Base-by-base conservation (phyloP, 2,113 vertebrate species). In the Henicopernis longicauda region DNA sequence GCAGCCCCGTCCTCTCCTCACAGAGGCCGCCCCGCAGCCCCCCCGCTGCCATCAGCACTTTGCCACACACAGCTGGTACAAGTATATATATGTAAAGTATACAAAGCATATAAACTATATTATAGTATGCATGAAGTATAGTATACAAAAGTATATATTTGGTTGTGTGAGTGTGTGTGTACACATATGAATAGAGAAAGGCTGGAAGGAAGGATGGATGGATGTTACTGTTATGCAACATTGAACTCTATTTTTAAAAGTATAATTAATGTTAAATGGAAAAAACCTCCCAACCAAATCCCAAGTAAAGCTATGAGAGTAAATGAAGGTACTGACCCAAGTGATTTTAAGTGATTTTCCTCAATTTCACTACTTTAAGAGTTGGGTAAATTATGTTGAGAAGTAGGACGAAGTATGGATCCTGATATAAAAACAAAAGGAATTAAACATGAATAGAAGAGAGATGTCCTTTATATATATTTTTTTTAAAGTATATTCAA, bases 1-100 rank as follows among this genome's bases (percentile, higher is more conserved):
- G 16, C 29, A 91, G 26, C 2, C 16, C 16, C 0, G 1, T 16
- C 0, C 5, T 0, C 15, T 21, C 13, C 9, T 27, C 15, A 36
- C 44, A 72, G 22, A 32, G 11, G 19, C 10, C 1, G 0, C 3
- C 16, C 18, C 9, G 45, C n/a, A 20, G 52, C 27, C 3, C 52
- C 52, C 52, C 27, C 7, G 13, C 23, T 8, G 49, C 49, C 23
- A n/a, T n/a, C 49, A 26, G 25, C 50, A 50, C 14, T 50, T 50
- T 16, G 12, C 4, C 13, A 34, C 42, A 11, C 2, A 2, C 10
- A 42, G 19, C 11, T 3, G 2, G 32, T 38, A 42, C 3, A 54
- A 40, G 5, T 16, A 6, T 26, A 27, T 27, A 32, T 26, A 42
- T 12, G 2, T 44, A 29, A 77, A 87, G 3, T 58, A n/a, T 6